These are phyloP conservation scores for Acipenser transmontanus DNA, from an alignment of 2,797 vertebrate species.

Conservation along the genomic window DNA sequence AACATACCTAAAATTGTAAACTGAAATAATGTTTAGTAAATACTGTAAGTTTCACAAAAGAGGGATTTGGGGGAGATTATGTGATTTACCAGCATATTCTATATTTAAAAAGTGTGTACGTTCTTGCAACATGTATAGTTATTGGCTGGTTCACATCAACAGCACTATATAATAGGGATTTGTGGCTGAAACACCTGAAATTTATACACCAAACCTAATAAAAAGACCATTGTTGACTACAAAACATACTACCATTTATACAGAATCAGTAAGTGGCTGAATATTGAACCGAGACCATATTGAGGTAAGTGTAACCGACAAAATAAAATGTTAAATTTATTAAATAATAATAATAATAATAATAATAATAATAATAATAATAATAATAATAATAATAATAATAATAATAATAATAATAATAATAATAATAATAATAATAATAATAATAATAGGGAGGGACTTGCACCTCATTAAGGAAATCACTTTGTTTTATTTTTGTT, in stretches of 20 bases:
- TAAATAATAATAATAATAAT: background rate
- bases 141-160: conserved; percentile 8
- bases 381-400: background rate
- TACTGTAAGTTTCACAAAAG: background rate
- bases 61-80: background rate
- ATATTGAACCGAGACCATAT: no score
- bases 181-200: conserved; percentile 3
- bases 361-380: conserved; percentile 1
- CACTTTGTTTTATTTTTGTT: no score
- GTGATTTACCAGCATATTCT: conserved; percentile 2
- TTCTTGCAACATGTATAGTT: conserved; percentile 7
- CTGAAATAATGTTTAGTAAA: background rate
- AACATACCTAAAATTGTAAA: no score
- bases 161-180: background rate
- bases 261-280: no score
- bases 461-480: background rate
- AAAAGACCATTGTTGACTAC: no score
- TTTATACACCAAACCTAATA: background rate
- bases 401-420: background rate
- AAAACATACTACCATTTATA: no score
- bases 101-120: conserved; percentile 3
- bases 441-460: background rate
- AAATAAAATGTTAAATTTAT: no score
- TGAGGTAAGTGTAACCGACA: no score
- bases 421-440: background rate